Percentiles rank a stretch among this genome's conserved stretches.
Conservation (phyloP, 2,113 vertebrate species). For the Nymphicus hollandicus region DNA sequence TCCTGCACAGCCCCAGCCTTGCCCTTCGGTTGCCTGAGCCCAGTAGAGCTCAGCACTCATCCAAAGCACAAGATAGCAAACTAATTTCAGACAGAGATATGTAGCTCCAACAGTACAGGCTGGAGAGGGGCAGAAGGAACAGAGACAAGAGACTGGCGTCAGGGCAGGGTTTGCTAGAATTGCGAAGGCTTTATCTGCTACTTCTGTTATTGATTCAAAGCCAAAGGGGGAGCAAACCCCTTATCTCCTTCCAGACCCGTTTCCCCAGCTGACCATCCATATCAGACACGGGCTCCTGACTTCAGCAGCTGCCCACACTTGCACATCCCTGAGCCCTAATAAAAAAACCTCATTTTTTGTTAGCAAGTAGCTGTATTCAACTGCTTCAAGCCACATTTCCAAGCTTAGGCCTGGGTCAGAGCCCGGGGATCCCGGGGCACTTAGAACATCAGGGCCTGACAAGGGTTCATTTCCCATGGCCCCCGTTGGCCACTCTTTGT, state of each 20-base stretch:
- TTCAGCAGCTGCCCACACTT: background rate
- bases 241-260: background rate
- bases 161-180: background rate
- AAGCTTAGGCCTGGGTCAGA: background rate
- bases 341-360: background rate
- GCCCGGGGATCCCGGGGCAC: background rate
- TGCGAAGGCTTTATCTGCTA: background rate
- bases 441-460: slow-evolving; percentile 31
- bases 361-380: background rate
- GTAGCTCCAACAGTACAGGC: accelerated
- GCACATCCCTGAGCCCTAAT: background rate
- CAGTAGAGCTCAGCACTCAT: background rate
- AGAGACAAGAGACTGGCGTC: background rate
- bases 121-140: background rate
- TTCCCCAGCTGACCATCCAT: background rate
- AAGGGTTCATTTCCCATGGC: slow-evolving; percentile 45
- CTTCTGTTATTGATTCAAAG: background rate
- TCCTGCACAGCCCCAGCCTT: background rate
- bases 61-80: background rate
- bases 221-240: background rate
- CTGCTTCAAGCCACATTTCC: background rate
- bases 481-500: slow-evolving; percentile 70
- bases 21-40: background rate
- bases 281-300: background rate
- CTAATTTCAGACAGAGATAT: background rate